Conservation (phyloP, 1,140 invertebrate genomes). For the Lanistes nyassanus region DNA sequence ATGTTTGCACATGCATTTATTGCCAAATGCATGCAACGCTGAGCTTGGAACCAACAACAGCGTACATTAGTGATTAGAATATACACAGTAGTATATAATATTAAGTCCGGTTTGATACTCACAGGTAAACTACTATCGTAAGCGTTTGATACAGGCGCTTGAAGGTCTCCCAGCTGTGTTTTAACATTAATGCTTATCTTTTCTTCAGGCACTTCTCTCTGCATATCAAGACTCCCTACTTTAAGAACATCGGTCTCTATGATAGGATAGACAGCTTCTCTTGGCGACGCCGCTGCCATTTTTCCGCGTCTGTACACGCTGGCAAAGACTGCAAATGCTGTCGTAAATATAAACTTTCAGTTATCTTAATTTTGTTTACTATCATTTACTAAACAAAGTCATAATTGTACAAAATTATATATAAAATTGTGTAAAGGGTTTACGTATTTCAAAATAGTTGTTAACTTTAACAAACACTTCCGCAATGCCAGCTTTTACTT, state of each 20-base stretch:
- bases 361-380: neutral
- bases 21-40: too few species aligned
- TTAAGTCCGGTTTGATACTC: neutral
- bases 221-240: neutral
- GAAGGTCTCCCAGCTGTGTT: neutral
- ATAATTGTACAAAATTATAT: too few species aligned
- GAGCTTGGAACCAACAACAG: too few species aligned
- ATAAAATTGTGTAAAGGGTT: too few species aligned
- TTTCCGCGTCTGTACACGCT: conserved; percentile 34
- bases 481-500: conserved; percentile 21
- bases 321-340: conserved; percentile 21
- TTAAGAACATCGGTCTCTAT: neutral
- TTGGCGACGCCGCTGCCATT: conserved; percentile 33
- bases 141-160: neutral
- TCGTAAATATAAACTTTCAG: conserved; percentile 20
- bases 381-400: neutral
- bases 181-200: too few species aligned
- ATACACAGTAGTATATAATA: too few species aligned
- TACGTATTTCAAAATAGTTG: too few species aligned
- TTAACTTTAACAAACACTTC: too few species aligned
- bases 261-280: conserved; percentile 12
- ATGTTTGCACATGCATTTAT: too few species aligned
- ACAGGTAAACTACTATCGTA: neutral
- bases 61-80: too few species aligned
- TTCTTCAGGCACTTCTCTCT: neutral